Evolutionary conservation across 2,888 invertebrate genomes (phyloP), one percentile per base, ranked within the genome.

Genomic region (Thymelicus acteon): DNA sequence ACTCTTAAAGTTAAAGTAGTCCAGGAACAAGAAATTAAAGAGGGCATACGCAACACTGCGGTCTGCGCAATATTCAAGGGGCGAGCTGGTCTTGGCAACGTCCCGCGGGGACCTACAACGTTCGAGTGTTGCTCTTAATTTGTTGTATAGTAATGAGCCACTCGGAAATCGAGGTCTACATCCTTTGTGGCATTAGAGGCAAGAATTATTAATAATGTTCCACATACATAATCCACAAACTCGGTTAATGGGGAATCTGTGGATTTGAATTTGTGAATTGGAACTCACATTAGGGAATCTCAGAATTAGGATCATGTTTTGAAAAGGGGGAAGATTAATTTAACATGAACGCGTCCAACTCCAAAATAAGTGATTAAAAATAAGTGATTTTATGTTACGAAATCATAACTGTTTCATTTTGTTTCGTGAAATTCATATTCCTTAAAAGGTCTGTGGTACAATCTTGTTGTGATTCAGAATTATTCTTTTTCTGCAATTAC

Each of bases 61-160:
- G 61, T 47, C 61, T 68, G 68, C 60, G 67, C 67, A 67, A 61
- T 67, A 67, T 67, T 67, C 24, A 67, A 67, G 60, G 52, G 67
- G 67, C 63, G 37, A 49, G 40, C 40, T 62, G 68, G 68, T 69
- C 57, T 63, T 69, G 68, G 68, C 68, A 69, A 37, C 62, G 47
- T 69, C 68, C 62, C 62, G 31, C 62, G 68, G 68, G 68, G 62
- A 44, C 54, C 31, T 37, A 57, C 44, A 47, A 62, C 62, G 62
- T 52, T 67, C 49, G 60, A 67, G 40, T 60, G 67, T 37, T 52
- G 52, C 68, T 68, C 68, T 68, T 68, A 54, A 68, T 68, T 62
- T 68, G 62, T 68, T 62, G 62, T 68, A 68, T 61, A 68, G 68
- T 57, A 62, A 68, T 68, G 62, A 62, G 68, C 62, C 54, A 47